Evolutionary conservation across 2,113 vertebrate species (phyloP).

Genomic region (Calonectris borealis): DNA sequence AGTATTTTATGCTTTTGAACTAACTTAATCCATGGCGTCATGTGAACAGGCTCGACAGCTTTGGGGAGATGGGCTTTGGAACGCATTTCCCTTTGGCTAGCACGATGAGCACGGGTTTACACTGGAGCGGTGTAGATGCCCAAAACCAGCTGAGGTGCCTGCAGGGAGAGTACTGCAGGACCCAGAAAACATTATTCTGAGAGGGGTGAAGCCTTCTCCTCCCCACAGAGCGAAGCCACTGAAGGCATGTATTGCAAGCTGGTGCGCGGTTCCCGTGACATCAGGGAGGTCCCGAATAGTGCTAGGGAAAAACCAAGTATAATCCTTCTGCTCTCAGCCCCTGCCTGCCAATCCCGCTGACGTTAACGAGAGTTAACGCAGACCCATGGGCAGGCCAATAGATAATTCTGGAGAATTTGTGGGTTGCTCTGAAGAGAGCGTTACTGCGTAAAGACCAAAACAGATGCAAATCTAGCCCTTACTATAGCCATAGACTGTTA

Average conservation of each 20-base stretch:
- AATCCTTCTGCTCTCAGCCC: background rate
- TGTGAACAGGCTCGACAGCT: background rate
- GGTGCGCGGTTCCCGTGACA: fast-evolving
- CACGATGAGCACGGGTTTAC: background rate
- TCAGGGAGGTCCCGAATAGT: background rate
- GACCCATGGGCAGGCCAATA: background rate
- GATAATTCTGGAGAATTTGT: background rate
- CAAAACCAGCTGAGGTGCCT: background rate
- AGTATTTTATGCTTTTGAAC: background rate
- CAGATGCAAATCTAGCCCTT: background rate
- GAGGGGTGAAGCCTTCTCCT: background rate
- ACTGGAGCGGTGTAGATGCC: background rate
- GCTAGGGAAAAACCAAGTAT: background rate
- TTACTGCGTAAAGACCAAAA: background rate
- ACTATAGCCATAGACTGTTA: background rate
- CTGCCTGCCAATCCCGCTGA: fast-evolving
- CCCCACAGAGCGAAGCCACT: background rate
- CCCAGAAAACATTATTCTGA: background rate
- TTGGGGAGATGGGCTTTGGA: background rate
- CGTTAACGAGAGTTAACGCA: fast-evolving
- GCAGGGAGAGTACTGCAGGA: background rate
- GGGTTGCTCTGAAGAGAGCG: background rate
- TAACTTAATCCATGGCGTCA: background rate
- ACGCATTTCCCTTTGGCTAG: background rate
- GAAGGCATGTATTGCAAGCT: background rate